These are phyloP conservation scores for Alviniconcha marisindica DNA, from an alignment of 1,140 invertebrate species.

Conservation along the genomic window DNA sequence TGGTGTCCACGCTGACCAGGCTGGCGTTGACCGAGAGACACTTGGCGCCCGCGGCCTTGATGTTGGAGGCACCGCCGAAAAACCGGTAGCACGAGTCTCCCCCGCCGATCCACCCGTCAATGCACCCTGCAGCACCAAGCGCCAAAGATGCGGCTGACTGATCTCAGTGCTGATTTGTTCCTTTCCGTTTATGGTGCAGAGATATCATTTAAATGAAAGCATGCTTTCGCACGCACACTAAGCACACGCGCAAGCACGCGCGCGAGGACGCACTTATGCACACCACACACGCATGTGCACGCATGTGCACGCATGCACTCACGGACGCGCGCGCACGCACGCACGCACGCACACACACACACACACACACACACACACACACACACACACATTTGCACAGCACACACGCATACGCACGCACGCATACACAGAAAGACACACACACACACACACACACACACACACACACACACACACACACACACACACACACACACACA, in stretches of 20 bases:
- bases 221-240: too few species aligned
- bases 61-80: constrained; percentile 22
- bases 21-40: constrained; percentile 68
- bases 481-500: not conserved
- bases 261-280: too few species aligned
- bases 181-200: too few species aligned
- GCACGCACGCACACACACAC: too few species aligned
- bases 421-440: not conserved
- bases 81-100: constrained; percentile 57
- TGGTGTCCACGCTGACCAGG: constrained; percentile 78
- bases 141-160: too few species aligned
- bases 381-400: not conserved
- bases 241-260: too few species aligned
- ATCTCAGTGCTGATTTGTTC: too few species aligned
- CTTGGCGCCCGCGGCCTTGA: constrained; percentile 45
- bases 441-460: not conserved
- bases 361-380: not conserved
- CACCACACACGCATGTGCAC: too few species aligned
- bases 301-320: too few species aligned
- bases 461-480: constrained; percentile 6
- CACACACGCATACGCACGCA: too few species aligned
- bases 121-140: constrained; percentile 44
- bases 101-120: constrained; percentile 55
- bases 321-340: too few species aligned
- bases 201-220: too few species aligned